These are phyloP conservation scores for Pemphigus obesinymphae DNA, from an alignment of 1,140 invertebrate species.

Conservation along the genomic window DNA sequence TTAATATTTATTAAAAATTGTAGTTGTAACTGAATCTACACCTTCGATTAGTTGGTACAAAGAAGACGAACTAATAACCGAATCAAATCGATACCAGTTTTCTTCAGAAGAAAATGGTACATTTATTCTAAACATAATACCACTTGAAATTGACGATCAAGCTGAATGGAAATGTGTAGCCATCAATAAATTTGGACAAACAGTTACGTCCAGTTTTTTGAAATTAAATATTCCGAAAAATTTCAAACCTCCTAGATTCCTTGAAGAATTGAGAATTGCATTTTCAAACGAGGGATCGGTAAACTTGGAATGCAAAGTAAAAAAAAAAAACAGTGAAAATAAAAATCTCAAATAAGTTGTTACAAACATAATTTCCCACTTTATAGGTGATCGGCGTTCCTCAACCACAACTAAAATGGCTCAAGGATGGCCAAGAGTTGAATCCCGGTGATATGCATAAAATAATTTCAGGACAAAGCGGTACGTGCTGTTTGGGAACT, in stretches of 20 bases:
- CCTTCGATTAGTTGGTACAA: conserved; percentile 26
- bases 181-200: conserved; percentile 80
- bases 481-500: conserved; percentile 82
- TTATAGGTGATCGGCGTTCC: conserved; percentile 77
- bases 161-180: conserved; percentile 88
- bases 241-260: conserved; percentile 80
- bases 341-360: no score
- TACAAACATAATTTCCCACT: no score
- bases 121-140: conserved; percentile 66
- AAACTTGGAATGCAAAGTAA: conserved; percentile 80
- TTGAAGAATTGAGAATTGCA: conserved; percentile 76
- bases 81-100: conserved; percentile 35
- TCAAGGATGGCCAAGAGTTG: conserved; percentile 81
- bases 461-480: conserved; percentile 83
- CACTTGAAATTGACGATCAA: conserved; percentile 74
- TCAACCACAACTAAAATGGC: conserved; percentile 82
- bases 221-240: conserved; percentile 79
- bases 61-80: conserved; percentile 41
- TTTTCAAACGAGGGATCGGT: conserved; percentile 82
- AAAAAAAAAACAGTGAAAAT: not conserved
- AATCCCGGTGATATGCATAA: conserved; percentile 86
- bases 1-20: no score
- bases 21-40: not conserved
- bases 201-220: conserved; percentile 76
- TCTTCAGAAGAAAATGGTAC: conserved; percentile 61